Conservation (phyloP, 2,797 vertebrate genomes). For the Vespertilio murinus region DNA sequence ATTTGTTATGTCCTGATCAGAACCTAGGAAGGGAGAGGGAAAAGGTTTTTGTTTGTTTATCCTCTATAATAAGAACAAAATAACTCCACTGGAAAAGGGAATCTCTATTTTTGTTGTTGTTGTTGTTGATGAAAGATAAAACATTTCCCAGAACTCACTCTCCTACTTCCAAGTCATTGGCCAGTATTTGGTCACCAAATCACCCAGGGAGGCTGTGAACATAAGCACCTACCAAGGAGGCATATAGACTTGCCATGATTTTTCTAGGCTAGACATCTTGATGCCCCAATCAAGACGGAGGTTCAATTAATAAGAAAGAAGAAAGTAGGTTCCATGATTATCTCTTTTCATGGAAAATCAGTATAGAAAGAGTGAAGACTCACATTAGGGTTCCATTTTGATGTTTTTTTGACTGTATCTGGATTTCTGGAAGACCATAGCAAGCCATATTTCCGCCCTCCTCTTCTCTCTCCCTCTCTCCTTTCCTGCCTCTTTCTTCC, state of each 20-base stretch:
- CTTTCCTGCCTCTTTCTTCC: background rate
- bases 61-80: background rate
- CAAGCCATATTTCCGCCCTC: background rate
- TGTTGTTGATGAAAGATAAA: background rate
- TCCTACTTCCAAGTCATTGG: background rate
- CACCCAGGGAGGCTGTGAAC: background rate
- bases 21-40: background rate
- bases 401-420: background rate
- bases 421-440: background rate
- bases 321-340: background rate
- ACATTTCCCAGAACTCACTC: background rate
- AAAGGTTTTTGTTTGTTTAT: background rate
- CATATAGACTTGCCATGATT: background rate
- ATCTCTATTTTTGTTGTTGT: background rate
- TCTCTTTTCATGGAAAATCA: background rate
- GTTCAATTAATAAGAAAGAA: background rate
- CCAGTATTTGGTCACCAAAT: background rate
- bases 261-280: background rate
- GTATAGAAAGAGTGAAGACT: background rate
- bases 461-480: fast-evolving
- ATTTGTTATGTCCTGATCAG: background rate
- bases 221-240: background rate
- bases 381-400: background rate
- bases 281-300: background rate
- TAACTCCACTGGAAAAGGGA: background rate